Base-by-base conservation (phyloP, 2,797 vertebrate species). In the Hypotaenidia philippensis region DNA sequence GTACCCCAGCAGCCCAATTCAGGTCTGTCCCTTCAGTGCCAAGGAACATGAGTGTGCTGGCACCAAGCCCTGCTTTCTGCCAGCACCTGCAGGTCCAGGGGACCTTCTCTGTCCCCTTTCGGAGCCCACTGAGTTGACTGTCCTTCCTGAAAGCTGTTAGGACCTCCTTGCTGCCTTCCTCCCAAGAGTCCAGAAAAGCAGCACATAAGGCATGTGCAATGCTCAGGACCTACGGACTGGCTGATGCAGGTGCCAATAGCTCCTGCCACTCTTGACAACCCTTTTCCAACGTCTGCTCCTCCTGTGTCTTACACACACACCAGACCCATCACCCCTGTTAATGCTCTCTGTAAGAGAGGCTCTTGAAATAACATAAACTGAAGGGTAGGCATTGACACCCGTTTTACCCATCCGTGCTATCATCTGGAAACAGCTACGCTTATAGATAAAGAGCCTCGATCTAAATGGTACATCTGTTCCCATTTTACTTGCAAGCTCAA, bases 161-260 rank as follows among this genome's bases (percentile, higher is more conserved):
- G 9, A 60, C 60, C 45, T 52, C 50, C 23, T 26, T 38, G 16
- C 21, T 68, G 18, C 11, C 21, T 68, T 16, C 26, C 12, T 70
- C 29, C 5, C 5, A 15, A 6, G 5, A 3, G 4, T 7, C 31
- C 15, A 40, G 50, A 53, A n/a, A 56, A 52, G 40, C 13, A 3
- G 32, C 11, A 38, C 2, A 2, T 1, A 7, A 79, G 20, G 15
- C 13, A 12, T 0, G 0, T 8, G 16, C 1, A 6, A n/a, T 1
- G 12, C 47, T 75, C n/a, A 9, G 2, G 10, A 27, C 17, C 47
- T 52, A 13, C 2, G 16, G 26, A 47, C 6, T 1, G 4, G 41
- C 31, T 50, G 36, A 56, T 1, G 0, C 0, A 0, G 13, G 7
- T 45, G 23, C 53, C 5, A 2, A 10, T 2, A 31, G 21, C 20